A percentile compares a stretch with the other conserved stretches of the same genome.
Conservation (phyloP, 2,797 vertebrate species). For the Crypturellus tataupa region DNA sequence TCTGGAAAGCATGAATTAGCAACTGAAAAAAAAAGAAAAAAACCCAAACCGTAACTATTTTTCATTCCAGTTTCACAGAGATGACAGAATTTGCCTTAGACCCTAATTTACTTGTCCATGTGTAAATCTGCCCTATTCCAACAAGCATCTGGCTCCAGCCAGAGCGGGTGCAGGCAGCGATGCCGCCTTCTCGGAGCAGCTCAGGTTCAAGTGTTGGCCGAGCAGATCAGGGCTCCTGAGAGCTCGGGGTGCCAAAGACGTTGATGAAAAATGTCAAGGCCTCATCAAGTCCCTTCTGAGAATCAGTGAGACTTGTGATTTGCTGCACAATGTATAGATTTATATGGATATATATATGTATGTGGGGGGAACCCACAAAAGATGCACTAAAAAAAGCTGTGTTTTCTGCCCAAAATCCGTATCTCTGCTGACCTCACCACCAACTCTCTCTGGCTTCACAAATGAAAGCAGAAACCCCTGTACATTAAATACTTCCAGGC, state of each 20-base stretch:
- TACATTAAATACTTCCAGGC: neutral
- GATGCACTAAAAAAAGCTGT: neutral
- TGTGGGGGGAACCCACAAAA: neutral
- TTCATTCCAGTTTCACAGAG: slow-evolving; percentile 25
- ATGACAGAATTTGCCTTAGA: slow-evolving; percentile 58
- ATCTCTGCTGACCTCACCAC: neutral
- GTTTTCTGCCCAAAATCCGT: neutral
- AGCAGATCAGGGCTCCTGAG: slow-evolving; percentile 48
- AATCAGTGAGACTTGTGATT: neutral
- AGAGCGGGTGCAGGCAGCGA: slow-evolving; percentile 23
- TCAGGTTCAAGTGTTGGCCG: slow-evolving; percentile 15
- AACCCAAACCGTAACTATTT: neutral
- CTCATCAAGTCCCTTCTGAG: neutral
- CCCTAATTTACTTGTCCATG: slow-evolving; percentile 32
- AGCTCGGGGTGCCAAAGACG: neutral
- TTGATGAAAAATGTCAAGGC: neutral
- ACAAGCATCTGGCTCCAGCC: slow-evolving; percentile 30
- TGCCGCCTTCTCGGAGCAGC: slow-evolving; percentile 43
- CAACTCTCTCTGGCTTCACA: neutral
- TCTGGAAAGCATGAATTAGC: slow-evolving; percentile 31
- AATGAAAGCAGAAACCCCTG: neutral
- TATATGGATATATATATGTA: neutral
- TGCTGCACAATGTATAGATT: neutral
- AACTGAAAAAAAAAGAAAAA: neutral
- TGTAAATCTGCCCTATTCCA: slow-evolving; percentile 30